Conservation (phyloP, 2,888 invertebrate species). For the Diachrysia chrysitis region DNA sequence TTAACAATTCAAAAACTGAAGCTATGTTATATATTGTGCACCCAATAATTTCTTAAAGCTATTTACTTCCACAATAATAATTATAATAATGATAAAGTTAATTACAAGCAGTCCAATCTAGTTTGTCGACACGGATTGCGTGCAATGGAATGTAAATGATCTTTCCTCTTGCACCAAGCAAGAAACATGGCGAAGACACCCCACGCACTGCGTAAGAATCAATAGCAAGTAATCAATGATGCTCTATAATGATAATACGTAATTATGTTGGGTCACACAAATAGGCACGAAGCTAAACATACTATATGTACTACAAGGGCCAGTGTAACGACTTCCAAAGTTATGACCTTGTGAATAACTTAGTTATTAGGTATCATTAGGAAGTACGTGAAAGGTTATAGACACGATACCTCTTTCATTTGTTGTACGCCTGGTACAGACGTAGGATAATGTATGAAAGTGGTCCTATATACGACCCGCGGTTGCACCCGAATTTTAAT, state of each 20-base stretch:
- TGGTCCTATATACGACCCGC: too few species aligned
- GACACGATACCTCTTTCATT: not conserved
- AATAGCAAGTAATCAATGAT: constrained; percentile 2
- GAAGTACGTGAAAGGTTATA: not conserved
- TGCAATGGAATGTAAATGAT: constrained; percentile 5
- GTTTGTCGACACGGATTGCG: not conserved
- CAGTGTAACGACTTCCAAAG: not conserved
- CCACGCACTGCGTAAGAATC: not conserved
- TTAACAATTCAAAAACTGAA: too few species aligned
- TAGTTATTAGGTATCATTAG: not conserved
- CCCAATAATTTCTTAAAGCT: too few species aligned
- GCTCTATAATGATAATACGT: constrained; percentile 5
- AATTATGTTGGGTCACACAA: not conserved
- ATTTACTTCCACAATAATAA: not conserved
- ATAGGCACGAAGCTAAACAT: not conserved
- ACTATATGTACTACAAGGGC: not conserved
- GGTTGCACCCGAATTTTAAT: too few species aligned
- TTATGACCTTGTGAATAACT: constrained; percentile 4
- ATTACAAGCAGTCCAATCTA: not conserved
- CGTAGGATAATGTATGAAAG: too few species aligned
- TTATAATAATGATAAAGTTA: not conserved
- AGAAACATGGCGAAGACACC: constrained; percentile 2
- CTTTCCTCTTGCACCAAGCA: not conserved
- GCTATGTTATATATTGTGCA: too few species aligned
- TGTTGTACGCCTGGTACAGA: too few species aligned